phyloP scores from a whole-genome alignment of 92 coral and sea anemone genomes.

The Scolanthus callimorphus region DNA sequence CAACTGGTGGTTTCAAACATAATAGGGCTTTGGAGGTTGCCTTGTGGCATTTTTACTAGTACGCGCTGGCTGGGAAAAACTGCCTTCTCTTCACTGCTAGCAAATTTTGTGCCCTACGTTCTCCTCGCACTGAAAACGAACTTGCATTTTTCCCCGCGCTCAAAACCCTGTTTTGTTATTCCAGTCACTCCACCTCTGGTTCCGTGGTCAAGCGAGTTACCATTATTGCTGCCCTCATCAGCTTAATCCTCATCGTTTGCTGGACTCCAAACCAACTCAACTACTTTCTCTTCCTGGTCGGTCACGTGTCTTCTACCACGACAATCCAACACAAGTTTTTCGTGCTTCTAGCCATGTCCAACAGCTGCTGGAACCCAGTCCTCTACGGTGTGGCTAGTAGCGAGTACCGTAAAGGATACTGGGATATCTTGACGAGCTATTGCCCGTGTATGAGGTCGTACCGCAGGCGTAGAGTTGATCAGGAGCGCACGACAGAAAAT shows the following conservation, averaged over 20 bases:
- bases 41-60: no score
- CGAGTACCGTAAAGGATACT: constrained; percentile 67
- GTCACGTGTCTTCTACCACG: constrained; percentile 24
- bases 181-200: no score
- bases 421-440: constrained; percentile 12
- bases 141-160: no score
- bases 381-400: constrained; percentile 56
- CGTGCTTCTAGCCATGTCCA: constrained; percentile 46
- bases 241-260: constrained; percentile 54
- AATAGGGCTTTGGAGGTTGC: no score
- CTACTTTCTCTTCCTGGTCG: constrained; percentile 44
- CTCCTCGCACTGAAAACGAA: no score
- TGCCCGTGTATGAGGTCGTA: constrained; percentile 1
- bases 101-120: no score
- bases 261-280: constrained; percentile 63
- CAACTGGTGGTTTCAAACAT: no score
- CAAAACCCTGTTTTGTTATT: no score
- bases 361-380: constrained; percentile 62
- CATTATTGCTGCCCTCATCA: constrained; percentile 56
- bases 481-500: no score
- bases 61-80: no score
- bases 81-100: no score
- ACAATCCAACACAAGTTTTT: constrained; percentile 43
- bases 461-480: no score
- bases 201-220: constrained; percentile 49